Evolutionary conservation across 2,797 vertebrate species (phyloP), one percentile per base, ranked within the genome.

Genomic region (Babyrousa celebensis): DNA sequence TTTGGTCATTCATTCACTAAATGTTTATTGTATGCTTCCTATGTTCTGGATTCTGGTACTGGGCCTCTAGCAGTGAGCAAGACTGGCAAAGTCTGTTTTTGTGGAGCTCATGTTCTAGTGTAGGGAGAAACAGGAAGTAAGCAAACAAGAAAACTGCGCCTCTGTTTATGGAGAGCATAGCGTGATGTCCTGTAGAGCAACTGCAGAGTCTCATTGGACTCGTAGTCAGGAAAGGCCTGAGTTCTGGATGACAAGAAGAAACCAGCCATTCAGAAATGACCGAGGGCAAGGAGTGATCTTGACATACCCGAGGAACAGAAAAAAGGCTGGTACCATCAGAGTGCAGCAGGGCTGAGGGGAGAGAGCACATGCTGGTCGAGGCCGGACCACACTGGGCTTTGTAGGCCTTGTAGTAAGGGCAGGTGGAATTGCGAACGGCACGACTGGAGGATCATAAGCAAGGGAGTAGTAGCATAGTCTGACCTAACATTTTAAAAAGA

Each of bases 121-220:
- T 74, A 58, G 52, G n/a, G 75, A 84, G 65, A 87, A 86, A 63
- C 18, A 27, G 75, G 67, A 79, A 68, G 43, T 87, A 78, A 70
- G 67, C 18, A 70, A 54, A 80, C 40, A 29, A 74, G 52, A 32
- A 89, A 96, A 54, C 40, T 40, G 58, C 36, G 70, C 32, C 85
- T 83, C 12, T 21, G 56, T 67, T 84, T 58, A 6, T 12, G 23
- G 80, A 83, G 56, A 87, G 77, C 84, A 52, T 36, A 78, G 67
- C 79, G n/a, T 67, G 65, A 36, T 27, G 36, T 71, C 75, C 60
- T 62, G 17, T 29, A 29, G 15, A 65, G 62, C 62, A 23, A 72
- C 21, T 40, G 36, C 68, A 62, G 93, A 65, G 29, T 97, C 83
- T 36, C n/a, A n/a, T 87, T 85, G 72, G n/a, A 67, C 77, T 84